phyloP scores from a whole-genome alignment of 23 tunicate species.

The Botrylloides violaceus region DNA sequence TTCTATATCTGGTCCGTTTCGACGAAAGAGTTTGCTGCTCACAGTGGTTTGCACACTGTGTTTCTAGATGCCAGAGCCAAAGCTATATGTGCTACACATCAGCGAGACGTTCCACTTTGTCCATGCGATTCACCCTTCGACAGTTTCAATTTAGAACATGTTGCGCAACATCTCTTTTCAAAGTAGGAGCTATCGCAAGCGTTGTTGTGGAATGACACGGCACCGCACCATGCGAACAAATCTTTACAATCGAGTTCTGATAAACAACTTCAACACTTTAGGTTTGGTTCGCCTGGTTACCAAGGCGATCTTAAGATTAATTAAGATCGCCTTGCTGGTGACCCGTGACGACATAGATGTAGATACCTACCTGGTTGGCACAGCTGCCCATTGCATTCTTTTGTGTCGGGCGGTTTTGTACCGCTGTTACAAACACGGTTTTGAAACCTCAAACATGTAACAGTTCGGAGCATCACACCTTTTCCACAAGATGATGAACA shows the following conservation, averaged over 20 bases:
- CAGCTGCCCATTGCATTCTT: slow-evolving; percentile 22
- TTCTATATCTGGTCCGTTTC: no score
- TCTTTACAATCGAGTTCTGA: slow-evolving; percentile 30
- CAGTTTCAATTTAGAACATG: slow-evolving; percentile 45
- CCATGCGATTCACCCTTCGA: no score
- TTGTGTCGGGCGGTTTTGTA: slow-evolving; percentile 35
- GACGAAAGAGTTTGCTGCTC: no score
- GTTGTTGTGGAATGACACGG: slow-evolving; percentile 65
- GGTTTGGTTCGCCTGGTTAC: no score
- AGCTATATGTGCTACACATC: no score
- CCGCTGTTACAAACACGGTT: slow-evolving; percentile 26
- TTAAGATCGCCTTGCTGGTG: no score
- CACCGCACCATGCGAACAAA: slow-evolving; percentile 65
- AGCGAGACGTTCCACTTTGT: no score
- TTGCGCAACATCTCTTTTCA: slow-evolving; percentile 59
- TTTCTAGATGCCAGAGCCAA: no score
- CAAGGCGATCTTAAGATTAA: no score
- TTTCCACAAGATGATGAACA: slow-evolving; percentile 73
- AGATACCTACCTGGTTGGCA: neutral
- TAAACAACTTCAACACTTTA: neutral
- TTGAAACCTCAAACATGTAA: slow-evolving; percentile 32
- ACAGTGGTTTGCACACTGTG: no score
- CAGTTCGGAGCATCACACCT: slow-evolving; percentile 44
- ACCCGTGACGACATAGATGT: no score
- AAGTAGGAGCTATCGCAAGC: slow-evolving; percentile 63